A percentile compares a stretch with the other conserved stretches of the same genome.
phyloP scores from a whole-genome alignment of 2,797 vertebrate species.

The Pangasius krempfi region DNA sequence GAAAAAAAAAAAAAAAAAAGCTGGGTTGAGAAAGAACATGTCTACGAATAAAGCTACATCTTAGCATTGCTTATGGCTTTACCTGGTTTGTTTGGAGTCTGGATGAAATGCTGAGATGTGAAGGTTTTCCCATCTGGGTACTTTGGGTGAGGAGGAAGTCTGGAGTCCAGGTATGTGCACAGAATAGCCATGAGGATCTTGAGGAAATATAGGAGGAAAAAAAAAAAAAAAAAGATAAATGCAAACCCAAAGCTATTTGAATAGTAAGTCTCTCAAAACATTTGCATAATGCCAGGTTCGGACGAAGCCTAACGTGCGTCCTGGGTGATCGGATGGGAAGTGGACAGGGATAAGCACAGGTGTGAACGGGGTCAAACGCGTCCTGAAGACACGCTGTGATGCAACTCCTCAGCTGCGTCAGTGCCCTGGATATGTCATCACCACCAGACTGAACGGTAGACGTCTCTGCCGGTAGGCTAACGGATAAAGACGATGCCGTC shows the following conservation, averaged over 20 bases:
- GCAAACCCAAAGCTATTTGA: not conserved
- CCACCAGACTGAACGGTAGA: not conserved
- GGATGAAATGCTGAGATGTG: slow-evolving; percentile 93
- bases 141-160: slow-evolving; percentile 94
- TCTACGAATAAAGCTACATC: not conserved
- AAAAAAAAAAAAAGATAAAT: not conserved
- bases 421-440: not conserved
- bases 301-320: too few species aligned
- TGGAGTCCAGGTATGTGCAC: slow-evolving; percentile 94
- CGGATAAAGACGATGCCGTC: not conserved
- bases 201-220: too few species aligned
- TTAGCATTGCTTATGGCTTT: not conserved
- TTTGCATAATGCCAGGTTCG: not conserved
- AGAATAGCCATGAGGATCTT: slow-evolving; percentile 94
- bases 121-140: slow-evolving; percentile 97
- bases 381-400: not conserved
- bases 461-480: too few species aligned
- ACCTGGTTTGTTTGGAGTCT: slow-evolving; percentile 88
- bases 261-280: not conserved
- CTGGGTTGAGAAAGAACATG: not conserved
- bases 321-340: not conserved
- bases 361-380: not conserved
- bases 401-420: not conserved
- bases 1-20: not conserved
- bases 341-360: not conserved